Base-by-base conservation (phyloP, 2,888 invertebrate genomes). In the Dolichopus griseipennis region DNA sequence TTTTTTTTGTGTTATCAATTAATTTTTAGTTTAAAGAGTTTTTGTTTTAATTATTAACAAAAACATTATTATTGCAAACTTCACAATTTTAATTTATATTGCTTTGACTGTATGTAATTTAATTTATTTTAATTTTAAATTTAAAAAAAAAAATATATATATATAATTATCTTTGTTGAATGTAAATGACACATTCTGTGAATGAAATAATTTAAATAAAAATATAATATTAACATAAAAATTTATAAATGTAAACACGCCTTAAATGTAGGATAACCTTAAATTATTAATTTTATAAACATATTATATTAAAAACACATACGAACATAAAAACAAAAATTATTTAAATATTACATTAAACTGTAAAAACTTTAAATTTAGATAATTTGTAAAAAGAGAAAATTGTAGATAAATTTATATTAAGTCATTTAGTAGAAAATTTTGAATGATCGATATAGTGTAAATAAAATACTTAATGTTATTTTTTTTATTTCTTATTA, bases 361-460 rank as follows among this genome's bases (percentile, higher is more conserved):
- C 15, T 52, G 52, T 52, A 52, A 52, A 12, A 52, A 52, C 52
- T 10, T 27, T 37, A 37, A 52, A 18, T 15, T 52, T 52, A 52
- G n/a, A 52, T 52, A 52, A 52, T 52, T 52, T 18, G 15, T 18
- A 52, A 18, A 18, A 52, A 52, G n/a, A 18, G 15, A 52, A 52
- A 52, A 52, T 52, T 52, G 52, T 52, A 52, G 52, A 52, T 52
- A 52, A 52, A 52, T 52, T 52, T 52, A 52, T n/a, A 52, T 12
- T 52, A 52, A 52, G 15, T 6, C 52, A 52, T n/a, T 6, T 15
- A 18, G n/a, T 52, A 52, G 52, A 52, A 52, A 52, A 52, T 52
- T 52, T 52, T 52, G 6, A 52, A 52, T 18, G n/a, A 18, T 52
- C 18, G 18, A 52, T 52, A 41, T 41, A 12, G 52, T 52, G 52